phyloP scores from a whole-genome alignment of 1,140 invertebrate species.

The Forficula auricularia region DNA sequence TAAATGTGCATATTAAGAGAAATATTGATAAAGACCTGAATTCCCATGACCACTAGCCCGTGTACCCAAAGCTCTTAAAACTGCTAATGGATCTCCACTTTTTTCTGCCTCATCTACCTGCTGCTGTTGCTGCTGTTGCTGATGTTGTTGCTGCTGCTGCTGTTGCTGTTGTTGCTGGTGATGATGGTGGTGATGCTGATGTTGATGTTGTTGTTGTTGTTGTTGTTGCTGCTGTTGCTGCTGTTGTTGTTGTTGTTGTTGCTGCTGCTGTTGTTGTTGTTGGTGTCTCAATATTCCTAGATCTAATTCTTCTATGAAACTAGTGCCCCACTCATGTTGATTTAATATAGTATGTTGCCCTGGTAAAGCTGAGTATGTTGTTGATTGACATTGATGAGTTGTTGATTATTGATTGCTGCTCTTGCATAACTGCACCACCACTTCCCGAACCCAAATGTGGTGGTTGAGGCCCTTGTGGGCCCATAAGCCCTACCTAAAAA shows the following conservation, averaged over 20 bases:
- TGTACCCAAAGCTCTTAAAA: constrained; percentile 12
- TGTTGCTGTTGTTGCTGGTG: neutral
- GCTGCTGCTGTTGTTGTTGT: neutral
- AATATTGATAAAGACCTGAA: constrained; percentile 14
- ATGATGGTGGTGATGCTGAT: neutral
- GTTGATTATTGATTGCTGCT: too few species aligned
- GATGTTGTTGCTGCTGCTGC: constrained; percentile 9
- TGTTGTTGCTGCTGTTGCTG: constrained; percentile 13
- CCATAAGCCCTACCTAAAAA: too few species aligned
- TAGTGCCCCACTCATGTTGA: neutral
- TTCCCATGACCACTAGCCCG: constrained; percentile 5
- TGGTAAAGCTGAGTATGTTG: constrained; percentile 21
- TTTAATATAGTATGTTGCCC: constrained; percentile 5
- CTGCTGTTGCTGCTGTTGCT: constrained; percentile 17
- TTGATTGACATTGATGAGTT: neutral
- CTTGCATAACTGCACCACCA: too few species aligned
- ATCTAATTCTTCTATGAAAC: too few species aligned
- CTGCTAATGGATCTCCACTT: constrained; percentile 16
- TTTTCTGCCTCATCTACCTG: constrained; percentile 18
- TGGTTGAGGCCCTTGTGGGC: too few species aligned
- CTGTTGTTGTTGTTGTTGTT: neutral
- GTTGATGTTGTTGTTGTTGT: constrained; percentile 17
- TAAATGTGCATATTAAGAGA: constrained; percentile 8
- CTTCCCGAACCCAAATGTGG: too few species aligned
- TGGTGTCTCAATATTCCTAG: too few species aligned